Conservation (phyloP, 2,888 invertebrate genomes). For the Cabera pusaria region DNA sequence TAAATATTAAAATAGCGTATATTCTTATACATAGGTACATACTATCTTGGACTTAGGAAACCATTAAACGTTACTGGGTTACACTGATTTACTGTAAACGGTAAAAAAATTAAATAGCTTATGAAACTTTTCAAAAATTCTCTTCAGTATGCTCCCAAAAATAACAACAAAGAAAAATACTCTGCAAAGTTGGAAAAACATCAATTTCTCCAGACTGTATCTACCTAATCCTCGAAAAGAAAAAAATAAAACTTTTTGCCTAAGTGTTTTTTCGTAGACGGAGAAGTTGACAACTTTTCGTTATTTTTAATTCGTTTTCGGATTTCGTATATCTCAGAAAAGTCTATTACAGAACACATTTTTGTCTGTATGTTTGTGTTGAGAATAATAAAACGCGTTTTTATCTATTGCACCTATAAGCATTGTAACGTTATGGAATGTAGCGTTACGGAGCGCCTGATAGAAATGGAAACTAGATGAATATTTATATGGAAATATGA, state of each 20-base stretch:
- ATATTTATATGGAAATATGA: too few species aligned
- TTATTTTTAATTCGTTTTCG: constrained; percentile 14
- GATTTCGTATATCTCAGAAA: constrained; percentile 8
- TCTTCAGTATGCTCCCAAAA: constrained; percentile 4
- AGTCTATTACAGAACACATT: constrained; percentile 7
- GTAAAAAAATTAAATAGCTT: too few species aligned
- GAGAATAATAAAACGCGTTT: too few species aligned
- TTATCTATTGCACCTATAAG: too few species aligned
- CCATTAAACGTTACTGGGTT: not conserved
- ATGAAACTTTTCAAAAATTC: not conserved
- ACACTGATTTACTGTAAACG: too few species aligned
- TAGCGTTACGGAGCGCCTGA: too few species aligned
- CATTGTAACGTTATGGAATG: too few species aligned
- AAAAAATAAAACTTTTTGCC: constrained; percentile 32
- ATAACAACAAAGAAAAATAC: constrained; percentile 30
- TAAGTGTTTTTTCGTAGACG: constrained; percentile 16
- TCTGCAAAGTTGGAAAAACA: constrained; percentile 26
- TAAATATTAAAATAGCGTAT: too few species aligned
- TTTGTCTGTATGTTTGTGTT: not conserved
- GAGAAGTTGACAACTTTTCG: constrained; percentile 16
- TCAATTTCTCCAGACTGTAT: constrained; percentile 34
- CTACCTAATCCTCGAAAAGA: constrained; percentile 32
- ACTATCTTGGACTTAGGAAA: too few species aligned
- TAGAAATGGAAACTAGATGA: too few species aligned
- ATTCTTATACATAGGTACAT: too few species aligned